Base-by-base conservation (phyloP, 35 echinoderm and acorn worm genomes). In the Lytechinus variegatus region DNA sequence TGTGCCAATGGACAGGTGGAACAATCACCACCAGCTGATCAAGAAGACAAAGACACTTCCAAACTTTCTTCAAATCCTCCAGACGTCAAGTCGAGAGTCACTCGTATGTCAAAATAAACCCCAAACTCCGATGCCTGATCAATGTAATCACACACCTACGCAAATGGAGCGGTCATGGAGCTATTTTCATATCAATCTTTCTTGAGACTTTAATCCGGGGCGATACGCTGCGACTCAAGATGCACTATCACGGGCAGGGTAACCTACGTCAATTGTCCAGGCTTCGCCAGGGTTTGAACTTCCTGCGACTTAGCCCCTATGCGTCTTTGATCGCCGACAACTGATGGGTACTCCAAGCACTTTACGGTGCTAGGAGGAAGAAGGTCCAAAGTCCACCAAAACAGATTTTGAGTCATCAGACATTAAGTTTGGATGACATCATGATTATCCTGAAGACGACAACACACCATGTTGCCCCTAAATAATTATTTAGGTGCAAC, bases 181-280 rank as follows among this genome's bases (percentile, higher is more conserved):
- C n/a, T 79, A 79, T 79, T 79, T 79, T 79, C 66, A 79, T 79
- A 79, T n/a, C 14, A 79, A 79, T 24, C 8, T n/a, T 79, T 79
- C 56, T 79, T 24, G 14, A 52, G 29, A 90, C 28, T 54, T 88
- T 90, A 90, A 90, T 90, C 88, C 88, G 52, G 88, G 52, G 88
- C 7, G 52, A 14, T 52, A 13, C 13, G 16, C 88, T 1, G 9
- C 28, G 16, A 28, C 88, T 52, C 9, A 90, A 54, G 29, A 90
- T 44, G 9, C 88, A 90, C 88, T 1, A 90, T 90, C 88, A 90
- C 29, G 88, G 88, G 88, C 88, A 90, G 27, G 27, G 88, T 44
- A 52, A 52, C 52, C 52, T 90, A 54, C 88, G 88, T 90, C 88
- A 90, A 54, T 54, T 90, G 28, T 52, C 88, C 28, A 21, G 28